Evolutionary conservation across 2,888 invertebrate genomes (phyloP).

Genomic region (Latrodectus hesperus): DNA sequence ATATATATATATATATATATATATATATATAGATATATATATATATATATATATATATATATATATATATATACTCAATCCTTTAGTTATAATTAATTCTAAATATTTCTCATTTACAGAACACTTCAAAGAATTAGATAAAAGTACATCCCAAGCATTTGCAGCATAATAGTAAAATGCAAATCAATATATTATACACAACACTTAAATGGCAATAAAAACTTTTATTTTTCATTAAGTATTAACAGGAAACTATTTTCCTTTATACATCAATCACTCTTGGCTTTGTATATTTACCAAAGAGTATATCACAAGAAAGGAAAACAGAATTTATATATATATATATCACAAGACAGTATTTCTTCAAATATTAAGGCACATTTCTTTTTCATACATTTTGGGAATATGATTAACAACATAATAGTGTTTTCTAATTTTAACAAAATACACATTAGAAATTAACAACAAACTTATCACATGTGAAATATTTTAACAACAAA

Average conservation of each 20-base stretch:
- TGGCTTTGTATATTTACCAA: conserved; percentile 20
- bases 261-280: conserved; percentile 32
- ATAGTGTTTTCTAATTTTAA: no score
- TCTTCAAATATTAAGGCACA: not conserved
- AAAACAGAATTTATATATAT: not conserved
- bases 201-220: no score
- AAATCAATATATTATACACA: no score
- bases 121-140: no score
- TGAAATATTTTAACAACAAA: no score
- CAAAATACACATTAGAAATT: no score
- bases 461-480: no score
- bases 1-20: conserved; percentile 1
- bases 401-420: no score
- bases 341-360: not conserved
- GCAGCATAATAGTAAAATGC: no score
- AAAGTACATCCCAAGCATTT: no score
- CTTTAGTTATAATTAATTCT: not conserved
- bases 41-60: not conserved
- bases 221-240: no score
- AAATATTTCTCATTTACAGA: no score
- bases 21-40: not conserved
- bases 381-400: not conserved
- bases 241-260: not conserved
- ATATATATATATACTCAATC: not conserved
- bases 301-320: conserved; percentile 32